phyloP scores from a whole-genome alignment of 2,888 invertebrate species.

The Cyrtodaria siliqua region DNA sequence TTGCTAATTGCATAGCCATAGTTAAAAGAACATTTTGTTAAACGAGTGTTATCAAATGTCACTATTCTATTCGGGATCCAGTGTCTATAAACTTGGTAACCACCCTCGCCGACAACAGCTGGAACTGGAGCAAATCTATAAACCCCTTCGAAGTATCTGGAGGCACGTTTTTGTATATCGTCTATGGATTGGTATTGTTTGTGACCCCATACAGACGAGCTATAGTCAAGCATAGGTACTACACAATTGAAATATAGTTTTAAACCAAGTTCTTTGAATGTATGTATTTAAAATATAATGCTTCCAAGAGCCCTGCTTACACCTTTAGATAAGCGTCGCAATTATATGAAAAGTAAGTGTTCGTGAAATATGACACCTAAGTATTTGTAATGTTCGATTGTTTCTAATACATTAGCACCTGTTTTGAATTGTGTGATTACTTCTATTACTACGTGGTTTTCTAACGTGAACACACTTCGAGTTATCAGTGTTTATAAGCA shows the following conservation, averaged over 20 bases:
- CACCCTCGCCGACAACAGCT: too few relatives aligned
- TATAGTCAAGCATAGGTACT: conserved; percentile 12
- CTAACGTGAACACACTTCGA: too few relatives aligned
- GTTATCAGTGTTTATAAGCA: too few relatives aligned
- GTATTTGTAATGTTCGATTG: too few relatives aligned
- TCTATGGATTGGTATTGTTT: conserved; percentile 13
- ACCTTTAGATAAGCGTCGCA: conserved; percentile 8
- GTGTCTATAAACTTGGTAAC: too few relatives aligned
- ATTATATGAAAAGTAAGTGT: neutral
- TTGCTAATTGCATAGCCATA: too few relatives aligned
- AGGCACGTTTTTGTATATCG: conserved; percentile 21
- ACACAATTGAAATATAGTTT: conserved; percentile 5
- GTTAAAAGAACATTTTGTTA: too few relatives aligned
- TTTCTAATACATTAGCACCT: too few relatives aligned
- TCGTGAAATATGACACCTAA: neutral
- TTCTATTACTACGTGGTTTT: too few relatives aligned
- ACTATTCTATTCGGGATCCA: too few relatives aligned
- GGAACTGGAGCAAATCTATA: conserved; percentile 24
- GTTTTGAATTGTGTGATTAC: too few relatives aligned
- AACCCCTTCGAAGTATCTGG: conserved; percentile 21
- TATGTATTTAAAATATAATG: conserved; percentile 4
- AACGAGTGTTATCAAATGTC: too few relatives aligned
- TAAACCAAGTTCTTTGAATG: conserved; percentile 14
- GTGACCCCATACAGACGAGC: conserved; percentile 11
- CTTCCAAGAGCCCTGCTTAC: conserved; percentile 7